These are phyloP conservation scores for Entomobrya multifasciata DNA, from an alignment of 2,888 invertebrate species.

Conservation along the genomic window DNA sequence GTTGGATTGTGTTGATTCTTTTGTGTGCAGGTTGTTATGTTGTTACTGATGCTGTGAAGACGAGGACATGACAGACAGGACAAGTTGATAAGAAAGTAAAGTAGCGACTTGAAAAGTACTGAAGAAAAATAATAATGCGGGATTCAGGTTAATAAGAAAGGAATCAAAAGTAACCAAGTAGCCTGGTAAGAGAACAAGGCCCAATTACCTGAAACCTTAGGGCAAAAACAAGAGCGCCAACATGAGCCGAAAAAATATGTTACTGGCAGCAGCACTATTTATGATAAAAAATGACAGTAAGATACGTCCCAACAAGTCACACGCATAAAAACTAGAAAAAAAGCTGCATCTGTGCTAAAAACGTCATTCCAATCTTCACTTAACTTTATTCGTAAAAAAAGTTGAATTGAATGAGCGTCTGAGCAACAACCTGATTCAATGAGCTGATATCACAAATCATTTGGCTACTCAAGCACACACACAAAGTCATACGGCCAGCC, in stretches of 20 bases:
- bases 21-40: background rate
- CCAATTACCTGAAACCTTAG: constrained; percentile 67
- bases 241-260: constrained; percentile 33
- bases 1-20: constrained; percentile 10
- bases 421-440: constrained; percentile 51
- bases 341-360: constrained; percentile 28
- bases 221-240: constrained; percentile 49
- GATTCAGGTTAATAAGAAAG: constrained; percentile 35
- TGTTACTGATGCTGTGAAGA: background rate
- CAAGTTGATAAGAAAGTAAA: constrained; percentile 23
- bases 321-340: constrained; percentile 10
- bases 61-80: background rate
- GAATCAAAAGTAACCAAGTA: constrained; percentile 39
- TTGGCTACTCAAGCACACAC: constrained; percentile 39
- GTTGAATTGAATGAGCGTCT: constrained; percentile 46
- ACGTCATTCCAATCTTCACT: constrained; percentile 41
- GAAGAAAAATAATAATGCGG: constrained; percentile 14
- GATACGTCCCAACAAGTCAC: constrained; percentile 35
- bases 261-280: background rate
- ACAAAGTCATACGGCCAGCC: constrained; percentile 26
- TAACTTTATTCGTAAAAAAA: background rate
- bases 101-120: too few relatives aligned
- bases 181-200: constrained; percentile 35
- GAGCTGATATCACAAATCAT: constrained; percentile 63
- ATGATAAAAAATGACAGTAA: background rate